Evolutionary conservation across 1,140 invertebrate genomes (phyloP).

Genomic region (Centruroides sculpturatus): DNA sequence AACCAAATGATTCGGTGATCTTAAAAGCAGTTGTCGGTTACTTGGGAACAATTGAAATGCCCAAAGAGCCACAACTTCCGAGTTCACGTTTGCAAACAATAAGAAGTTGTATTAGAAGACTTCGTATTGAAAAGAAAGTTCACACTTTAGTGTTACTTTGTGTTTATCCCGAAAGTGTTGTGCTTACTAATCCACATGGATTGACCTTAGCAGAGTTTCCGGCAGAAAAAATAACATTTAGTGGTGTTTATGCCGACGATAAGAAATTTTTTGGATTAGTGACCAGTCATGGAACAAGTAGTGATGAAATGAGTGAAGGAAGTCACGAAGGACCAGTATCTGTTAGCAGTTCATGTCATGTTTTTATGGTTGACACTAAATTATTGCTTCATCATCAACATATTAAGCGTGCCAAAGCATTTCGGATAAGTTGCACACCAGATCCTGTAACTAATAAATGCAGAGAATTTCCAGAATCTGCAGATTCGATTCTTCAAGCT

Average conservation of each 20-base stretch:
- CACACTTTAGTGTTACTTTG: constrained; percentile 75
- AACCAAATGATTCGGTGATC: constrained; percentile 24
- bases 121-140: constrained; percentile 72
- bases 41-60: constrained; percentile 88
- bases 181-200: constrained; percentile 50
- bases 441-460: constrained; percentile 24
- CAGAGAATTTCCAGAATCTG: constrained; percentile 70
- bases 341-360: constrained; percentile 80
- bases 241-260: constrained; percentile 65
- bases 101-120: constrained; percentile 66
- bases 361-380: constrained; percentile 82
- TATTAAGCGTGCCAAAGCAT: constrained; percentile 51
- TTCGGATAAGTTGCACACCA: constrained; percentile 56
- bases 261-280: constrained; percentile 83
- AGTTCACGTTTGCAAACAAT: constrained; percentile 45
- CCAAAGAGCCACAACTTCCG: constrained; percentile 56
- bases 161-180: constrained; percentile 59
- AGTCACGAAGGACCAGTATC: constrained; percentile 17
- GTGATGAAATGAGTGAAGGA: constrained; percentile 20
- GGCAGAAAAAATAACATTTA: constrained; percentile 68
- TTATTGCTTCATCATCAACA: constrained; percentile 55
- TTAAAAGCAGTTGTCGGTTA: constrained; percentile 81
- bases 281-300: constrained; percentile 46
- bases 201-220: constrained; percentile 59
- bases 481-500: constrained; percentile 57